Evolutionary conservation across 2,113 vertebrate species (phyloP).

Genomic region (Elaphurus davidianus): DNA sequence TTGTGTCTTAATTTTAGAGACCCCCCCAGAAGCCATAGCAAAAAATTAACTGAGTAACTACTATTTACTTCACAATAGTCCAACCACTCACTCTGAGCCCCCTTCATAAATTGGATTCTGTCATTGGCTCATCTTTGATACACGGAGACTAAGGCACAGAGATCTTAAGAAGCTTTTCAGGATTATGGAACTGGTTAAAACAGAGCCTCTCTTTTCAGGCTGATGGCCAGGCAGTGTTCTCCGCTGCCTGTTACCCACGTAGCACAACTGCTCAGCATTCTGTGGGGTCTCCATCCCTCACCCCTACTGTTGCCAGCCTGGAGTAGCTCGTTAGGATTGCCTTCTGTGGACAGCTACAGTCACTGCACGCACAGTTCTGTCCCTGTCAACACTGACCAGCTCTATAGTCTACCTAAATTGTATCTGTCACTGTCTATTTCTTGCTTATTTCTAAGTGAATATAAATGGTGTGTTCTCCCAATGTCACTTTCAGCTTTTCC

Average conservation of each 20-base stretch:
- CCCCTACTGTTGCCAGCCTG: neutral
- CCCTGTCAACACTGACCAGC: too few relatives aligned
- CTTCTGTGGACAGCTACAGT: too few relatives aligned
- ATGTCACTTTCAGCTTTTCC: neutral
- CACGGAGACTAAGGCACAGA: neutral
- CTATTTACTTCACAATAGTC: neutral
- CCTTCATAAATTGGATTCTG: neutral
- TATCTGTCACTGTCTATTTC: neutral
- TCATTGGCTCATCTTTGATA: neutral
- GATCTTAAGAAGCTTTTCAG: neutral
- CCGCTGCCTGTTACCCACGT: fast-evolving
- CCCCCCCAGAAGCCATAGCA: neutral
- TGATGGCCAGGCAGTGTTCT: neutral
- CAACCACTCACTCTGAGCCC: too few relatives aligned
- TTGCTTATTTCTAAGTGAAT: neutral
- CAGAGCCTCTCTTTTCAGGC: neutral
- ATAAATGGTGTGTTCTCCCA: neutral
- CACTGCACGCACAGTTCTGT: neutral
- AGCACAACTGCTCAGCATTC: neutral
- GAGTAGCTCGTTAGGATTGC: neutral
- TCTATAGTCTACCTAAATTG: neutral
- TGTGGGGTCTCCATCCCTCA: neutral
- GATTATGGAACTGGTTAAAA: neutral
- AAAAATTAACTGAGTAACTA: neutral
- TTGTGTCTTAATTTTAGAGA: neutral